Percentiles rank a stretch among this genome's conserved stretches.
Conservation (phyloP, 2,113 vertebrate genomes). For the Alethe diademata region DNA sequence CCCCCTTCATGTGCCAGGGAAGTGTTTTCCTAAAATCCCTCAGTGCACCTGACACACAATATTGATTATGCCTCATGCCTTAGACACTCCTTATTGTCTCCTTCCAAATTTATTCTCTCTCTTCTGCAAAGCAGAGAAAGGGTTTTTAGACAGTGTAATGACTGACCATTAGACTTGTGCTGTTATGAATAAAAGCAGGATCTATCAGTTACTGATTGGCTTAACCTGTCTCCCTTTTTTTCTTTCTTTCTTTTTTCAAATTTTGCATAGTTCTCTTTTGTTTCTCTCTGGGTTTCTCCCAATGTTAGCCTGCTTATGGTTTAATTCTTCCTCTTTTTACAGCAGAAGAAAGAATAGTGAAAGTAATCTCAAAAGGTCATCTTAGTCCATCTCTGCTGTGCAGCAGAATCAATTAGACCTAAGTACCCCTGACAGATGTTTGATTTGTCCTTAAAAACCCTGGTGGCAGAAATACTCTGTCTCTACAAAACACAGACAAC, state of each 20-base stretch:
- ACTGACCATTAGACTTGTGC: neutral
- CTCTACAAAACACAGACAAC: neutral
- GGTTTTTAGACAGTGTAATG: neutral
- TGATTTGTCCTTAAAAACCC: constrained; percentile 38
- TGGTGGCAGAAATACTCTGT: neutral
- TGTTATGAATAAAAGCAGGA: neutral
- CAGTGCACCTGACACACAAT: rapidly evolving
- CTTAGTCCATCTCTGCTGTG: neutral
- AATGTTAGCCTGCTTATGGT: neutral
- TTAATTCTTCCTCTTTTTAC: constrained; percentile 44
- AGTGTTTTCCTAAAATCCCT: neutral
- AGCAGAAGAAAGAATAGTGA: neutral
- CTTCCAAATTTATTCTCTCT: neutral
- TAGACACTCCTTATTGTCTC: neutral
- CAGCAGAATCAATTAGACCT: constrained; percentile 3
- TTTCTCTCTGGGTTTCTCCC: neutral
- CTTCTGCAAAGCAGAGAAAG: neutral
- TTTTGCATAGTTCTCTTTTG: neutral
- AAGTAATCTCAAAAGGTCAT: constrained; percentile 20
- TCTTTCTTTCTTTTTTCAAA: too few species aligned
- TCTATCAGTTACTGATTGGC: neutral
- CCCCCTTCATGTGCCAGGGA: neutral
- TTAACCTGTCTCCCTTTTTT: neutral
- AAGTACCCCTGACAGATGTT: constrained; percentile 39
- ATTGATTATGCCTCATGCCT: neutral